Evolutionary conservation across 2,113 vertebrate genomes (phyloP).

Genomic region (Vicugna pacos): DNA sequence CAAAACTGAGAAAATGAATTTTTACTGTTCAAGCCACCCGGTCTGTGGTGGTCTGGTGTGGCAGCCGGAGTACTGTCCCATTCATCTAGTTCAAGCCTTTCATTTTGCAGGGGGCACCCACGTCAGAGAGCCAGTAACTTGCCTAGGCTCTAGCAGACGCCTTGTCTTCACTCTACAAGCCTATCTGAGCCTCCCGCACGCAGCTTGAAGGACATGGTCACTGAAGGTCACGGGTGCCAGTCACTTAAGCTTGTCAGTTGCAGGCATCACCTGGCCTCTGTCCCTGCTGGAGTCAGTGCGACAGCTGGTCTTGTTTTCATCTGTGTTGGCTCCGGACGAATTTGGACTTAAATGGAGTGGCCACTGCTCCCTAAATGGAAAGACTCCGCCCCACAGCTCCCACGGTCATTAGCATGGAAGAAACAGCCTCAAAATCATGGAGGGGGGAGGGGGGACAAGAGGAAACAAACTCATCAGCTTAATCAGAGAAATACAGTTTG

Average conservation of each 20-base stretch:
- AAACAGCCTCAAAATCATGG: not conserved
- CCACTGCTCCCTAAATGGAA: not conserved
- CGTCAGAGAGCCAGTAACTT: not conserved
- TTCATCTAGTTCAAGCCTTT: not conserved
- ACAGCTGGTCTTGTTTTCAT: accelerated
- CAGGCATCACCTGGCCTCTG: not conserved
- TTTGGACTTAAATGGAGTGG: not conserved
- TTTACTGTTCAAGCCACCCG: accelerated
- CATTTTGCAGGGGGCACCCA: accelerated
- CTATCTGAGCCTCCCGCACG: not conserved
- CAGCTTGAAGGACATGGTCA: no score
- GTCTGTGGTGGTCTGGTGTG: accelerated
- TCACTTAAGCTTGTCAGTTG: accelerated
- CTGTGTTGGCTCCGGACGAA: not conserved
- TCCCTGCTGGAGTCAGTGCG: accelerated
- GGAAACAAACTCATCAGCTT: not conserved
- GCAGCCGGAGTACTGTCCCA: accelerated
- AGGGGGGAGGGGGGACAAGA: not conserved
- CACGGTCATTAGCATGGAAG: not conserved
- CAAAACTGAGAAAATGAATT: not conserved
- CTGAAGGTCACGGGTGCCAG: accelerated
- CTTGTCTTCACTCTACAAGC: not conserved
- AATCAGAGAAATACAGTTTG: not conserved
- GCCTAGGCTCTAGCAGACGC: not conserved
- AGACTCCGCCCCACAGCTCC: not conserved